Conservation (phyloP, 2,888 invertebrate species). For the Polydrusus cervinus region DNA sequence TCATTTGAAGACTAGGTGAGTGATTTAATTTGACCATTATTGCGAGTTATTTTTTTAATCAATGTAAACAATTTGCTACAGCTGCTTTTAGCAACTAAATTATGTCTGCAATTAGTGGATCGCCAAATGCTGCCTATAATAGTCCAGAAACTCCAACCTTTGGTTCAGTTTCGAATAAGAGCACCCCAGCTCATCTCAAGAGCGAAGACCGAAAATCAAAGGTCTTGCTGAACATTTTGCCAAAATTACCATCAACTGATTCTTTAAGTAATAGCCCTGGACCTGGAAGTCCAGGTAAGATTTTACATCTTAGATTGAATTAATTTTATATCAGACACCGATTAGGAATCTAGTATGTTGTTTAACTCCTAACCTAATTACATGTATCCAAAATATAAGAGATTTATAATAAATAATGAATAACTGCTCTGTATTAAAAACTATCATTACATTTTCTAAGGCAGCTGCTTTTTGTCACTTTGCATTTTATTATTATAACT, state of each 20-base stretch:
- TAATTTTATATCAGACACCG: too few species aligned
- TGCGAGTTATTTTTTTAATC: background rate
- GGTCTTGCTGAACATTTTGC: constrained; percentile 69
- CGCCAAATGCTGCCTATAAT: constrained; percentile 28
- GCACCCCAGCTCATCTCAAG: constrained; percentile 56
- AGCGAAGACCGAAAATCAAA: constrained; percentile 65
- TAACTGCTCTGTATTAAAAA: too few species aligned
- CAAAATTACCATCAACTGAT: constrained; percentile 76
- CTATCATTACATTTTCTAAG: too few species aligned
- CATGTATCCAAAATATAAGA: too few species aligned
- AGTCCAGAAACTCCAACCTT: constrained; percentile 32
- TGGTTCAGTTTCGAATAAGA: constrained; percentile 31
- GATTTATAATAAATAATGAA: too few species aligned
- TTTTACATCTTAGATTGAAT: too few species aligned
- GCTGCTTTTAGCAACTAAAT: constrained; percentile 24
- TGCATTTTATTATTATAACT: too few species aligned
- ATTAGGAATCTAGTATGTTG: too few species aligned
- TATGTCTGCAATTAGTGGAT: constrained; percentile 46
- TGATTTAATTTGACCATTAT: background rate
- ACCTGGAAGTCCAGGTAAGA: constrained; percentile 75
- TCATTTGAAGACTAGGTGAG: background rate
- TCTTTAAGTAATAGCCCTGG: constrained; percentile 76
- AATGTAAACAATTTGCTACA: constrained; percentile 12
- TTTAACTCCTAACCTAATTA: too few species aligned
- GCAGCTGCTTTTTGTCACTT: too few species aligned